Evolutionary conservation across 2,113 vertebrate genomes (phyloP).

Genomic region (Willisornis vidua): DNA sequence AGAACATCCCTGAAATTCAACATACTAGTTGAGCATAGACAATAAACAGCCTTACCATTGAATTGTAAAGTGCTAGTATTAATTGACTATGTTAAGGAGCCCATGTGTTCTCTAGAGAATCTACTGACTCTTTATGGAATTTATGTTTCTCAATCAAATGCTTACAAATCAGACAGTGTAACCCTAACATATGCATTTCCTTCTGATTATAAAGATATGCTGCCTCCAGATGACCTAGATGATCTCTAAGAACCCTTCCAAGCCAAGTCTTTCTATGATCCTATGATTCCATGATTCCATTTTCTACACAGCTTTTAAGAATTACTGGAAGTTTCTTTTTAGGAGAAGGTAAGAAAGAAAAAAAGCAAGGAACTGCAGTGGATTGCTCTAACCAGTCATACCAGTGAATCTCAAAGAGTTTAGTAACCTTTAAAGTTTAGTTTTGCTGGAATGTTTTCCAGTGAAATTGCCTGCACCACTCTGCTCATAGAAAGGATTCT

Average conservation of each 20-base stretch:
- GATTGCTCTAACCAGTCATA: not conserved
- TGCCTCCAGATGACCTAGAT: not conserved
- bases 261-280: not conserved
- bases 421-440: not conserved
- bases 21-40: not conserved
- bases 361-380: not conserved
- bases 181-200: not conserved
- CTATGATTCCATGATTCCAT: not conserved
- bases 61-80: not conserved
- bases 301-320: not conserved
- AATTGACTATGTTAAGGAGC: not conserved
- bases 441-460: constrained; percentile 8
- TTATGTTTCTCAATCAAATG: not conserved
- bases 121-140: not conserved
- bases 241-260: not conserved
- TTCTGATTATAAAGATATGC: not conserved
- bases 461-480: not conserved
- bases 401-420: not conserved
- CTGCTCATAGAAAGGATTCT: not conserved
- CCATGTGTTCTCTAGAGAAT: not conserved
- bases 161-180: not conserved
- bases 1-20: not conserved
- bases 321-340: not conserved
- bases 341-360: not conserved
- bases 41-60: not conserved